A percentile compares a stretch with the other conserved stretches of the same genome.
phyloP scores from a whole-genome alignment of 2,888 invertebrate species.

The Rotaria sp. region DNA sequence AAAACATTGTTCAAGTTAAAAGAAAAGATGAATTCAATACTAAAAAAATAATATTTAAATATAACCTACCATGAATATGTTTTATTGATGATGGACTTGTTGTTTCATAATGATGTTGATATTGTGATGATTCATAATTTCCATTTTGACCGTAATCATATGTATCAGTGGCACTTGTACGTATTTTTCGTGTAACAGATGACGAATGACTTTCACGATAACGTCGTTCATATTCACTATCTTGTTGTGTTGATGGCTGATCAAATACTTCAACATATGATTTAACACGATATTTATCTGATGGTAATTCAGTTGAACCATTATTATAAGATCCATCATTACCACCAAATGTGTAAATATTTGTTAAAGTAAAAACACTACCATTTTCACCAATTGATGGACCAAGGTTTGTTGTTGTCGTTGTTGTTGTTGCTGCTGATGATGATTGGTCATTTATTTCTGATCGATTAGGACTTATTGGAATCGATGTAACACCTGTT shows the following conservation, averaged over 20 bases:
- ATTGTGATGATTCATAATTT: not conserved
- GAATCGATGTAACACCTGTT: not conserved
- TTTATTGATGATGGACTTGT: not conserved
- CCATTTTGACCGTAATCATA: not conserved
- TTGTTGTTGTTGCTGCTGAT: not conserved
- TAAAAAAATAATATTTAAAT: not conserved
- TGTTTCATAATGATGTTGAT: not conserved
- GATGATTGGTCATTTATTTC: not conserved
- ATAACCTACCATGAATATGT: not conserved
- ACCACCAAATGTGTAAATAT: slow-evolving; percentile 23
- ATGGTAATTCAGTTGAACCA: not conserved
- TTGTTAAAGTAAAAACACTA: slow-evolving; percentile 27
- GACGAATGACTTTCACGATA: not conserved
- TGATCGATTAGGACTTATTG: not conserved
- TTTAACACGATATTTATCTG: slow-evolving; percentile 7
- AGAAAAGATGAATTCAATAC: too few relatives aligned
- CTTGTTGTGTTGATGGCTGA: not conserved
- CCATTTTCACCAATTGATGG: slow-evolving; percentile 14
- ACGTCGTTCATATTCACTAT: not conserved
- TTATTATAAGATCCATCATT: not conserved
- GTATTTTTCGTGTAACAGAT: not conserved
- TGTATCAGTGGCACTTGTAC: not conserved
- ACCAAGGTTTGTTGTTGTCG: not conserved
- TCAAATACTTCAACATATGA: slow-evolving; percentile 23
- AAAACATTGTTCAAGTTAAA: not conserved